These are phyloP conservation scores for Bombyx huttoni DNA, from an alignment of 2,888 invertebrate genomes.

Conservation along the genomic window DNA sequence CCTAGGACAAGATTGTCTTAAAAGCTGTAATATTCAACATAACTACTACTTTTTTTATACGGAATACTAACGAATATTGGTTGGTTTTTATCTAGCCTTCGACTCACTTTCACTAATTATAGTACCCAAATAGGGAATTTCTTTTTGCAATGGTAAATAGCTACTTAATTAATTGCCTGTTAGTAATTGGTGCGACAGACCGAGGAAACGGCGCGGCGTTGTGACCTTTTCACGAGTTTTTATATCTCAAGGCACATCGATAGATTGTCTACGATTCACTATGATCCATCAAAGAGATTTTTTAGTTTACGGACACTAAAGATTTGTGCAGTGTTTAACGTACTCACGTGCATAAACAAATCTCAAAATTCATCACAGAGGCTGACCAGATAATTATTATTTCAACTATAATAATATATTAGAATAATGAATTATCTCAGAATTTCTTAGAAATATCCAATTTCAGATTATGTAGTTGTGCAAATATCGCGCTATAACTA, in stretches of 20 bases:
- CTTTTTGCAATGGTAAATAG: not conserved
- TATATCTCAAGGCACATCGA: conserved; percentile 28
- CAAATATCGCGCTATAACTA: too few species aligned
- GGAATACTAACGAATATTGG: not conserved
- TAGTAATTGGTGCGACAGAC: conserved; percentile 29
- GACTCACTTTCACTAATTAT: conserved; percentile 3
- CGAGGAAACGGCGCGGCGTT: conserved; percentile 30
- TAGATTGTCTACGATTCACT: conserved; percentile 15
- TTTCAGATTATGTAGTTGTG: too few species aligned
- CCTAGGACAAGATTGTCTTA: not conserved
- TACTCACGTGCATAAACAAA: not conserved
- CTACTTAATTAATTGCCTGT: conserved; percentile 12
- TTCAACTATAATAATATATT: too few species aligned
- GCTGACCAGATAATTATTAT: not conserved
- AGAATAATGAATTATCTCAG: not conserved
- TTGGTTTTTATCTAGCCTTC: not conserved
- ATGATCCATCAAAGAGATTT: conserved; percentile 22
- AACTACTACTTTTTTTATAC: not conserved
- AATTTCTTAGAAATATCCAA: not conserved
- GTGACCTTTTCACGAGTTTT: conserved; percentile 39
- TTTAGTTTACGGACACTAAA: conserved; percentile 1
- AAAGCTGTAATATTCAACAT: not conserved
- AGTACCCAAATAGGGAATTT: conserved; percentile 7
- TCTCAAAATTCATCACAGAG: not conserved
- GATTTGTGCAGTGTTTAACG: not conserved